Base-by-base conservation (phyloP, 2,113 vertebrate species). In the Porphyrio hochstetteri region DNA sequence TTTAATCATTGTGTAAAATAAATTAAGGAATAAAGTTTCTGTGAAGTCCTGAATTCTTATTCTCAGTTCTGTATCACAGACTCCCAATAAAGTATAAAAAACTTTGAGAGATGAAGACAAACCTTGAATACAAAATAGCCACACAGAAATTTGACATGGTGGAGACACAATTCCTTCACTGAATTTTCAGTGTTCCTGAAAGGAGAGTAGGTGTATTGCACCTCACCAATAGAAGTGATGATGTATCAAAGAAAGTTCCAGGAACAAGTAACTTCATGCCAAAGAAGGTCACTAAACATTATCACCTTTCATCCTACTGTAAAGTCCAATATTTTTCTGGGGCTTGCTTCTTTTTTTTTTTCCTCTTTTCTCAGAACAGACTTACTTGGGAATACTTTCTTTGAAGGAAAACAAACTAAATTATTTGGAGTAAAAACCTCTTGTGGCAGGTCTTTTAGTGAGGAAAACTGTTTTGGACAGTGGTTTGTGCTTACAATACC, bases 241-340 rank as follows among this genome's bases (percentile, higher is more conserved):
- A 93, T 75, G 31, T 29, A 67, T 55, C 79, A 52, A 59, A 90
- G 40, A 74, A 93, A 77, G 31, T 16, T 74, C n/a, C 50, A 83
- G 59, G 28, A 48, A 88, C 36, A 44, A 71, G 12, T 40, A 86
- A 69, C 40, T 81, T 31, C 28, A 36, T 25, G 13, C 20, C 70
- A 90, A 38, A n/a, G 19, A 50, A 24, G 63, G 28, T 50, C 92
- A 83, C 50, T 86, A 86, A 93, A 52, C 33, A 18, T 90, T 46
- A 86, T 40, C 86, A 83, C 52, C 31, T 95, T 92, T 71, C 88
- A 81, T 74, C 33, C 46, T 61, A 53, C 77, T 53, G 48, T 79
- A 31, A 72, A 69, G 63, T 50, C 36, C 40, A 88, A 2, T 25
- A 50, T 57, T 76, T 65, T 90, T 72, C 29, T 79, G 31, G 5